Evolutionary conservation across 2,797 vertebrate genomes (phyloP), one percentile per base, ranked within the genome.

Genomic region (Eulemur albifrons): DNA sequence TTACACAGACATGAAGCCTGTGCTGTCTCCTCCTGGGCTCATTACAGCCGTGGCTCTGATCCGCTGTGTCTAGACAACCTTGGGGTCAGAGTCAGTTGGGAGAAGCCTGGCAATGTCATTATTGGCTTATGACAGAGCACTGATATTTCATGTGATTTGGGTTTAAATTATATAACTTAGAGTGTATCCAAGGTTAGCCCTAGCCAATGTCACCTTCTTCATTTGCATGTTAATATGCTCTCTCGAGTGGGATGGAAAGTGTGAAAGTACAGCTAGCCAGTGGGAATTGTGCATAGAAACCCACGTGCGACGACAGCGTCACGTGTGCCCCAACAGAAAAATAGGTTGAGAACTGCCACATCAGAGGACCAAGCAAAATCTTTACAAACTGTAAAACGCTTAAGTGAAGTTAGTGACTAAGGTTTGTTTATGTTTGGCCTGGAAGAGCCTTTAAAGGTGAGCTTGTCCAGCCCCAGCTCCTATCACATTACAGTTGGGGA

Each of bases 41-140:
- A 14, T 54, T 63, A 69, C 9, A 45, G 54, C 65, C 7, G 9
- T 3, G 40, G 80, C 95, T 97, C 96, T 96, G 72, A 88, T 69
- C 88, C 45, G 23, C 91, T 63, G 48, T 61, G 95, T 96, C 90
- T 93, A 90, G 93, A 96, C 95, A 95, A 77, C n/a, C 81, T 90
- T 76, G 54, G 73, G 90, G 85, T 92, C 83, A 73, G 63, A 90
- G 76, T 63, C 81, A 79, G 43, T 27, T 63, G 45, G 96, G 54
- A 88, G 63, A 88, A 65, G 43, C 7, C 87, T 93, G 97, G 92
- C 87, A 72, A 88, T 32, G 72, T 76, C n/a, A 88, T 91, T 84
- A 89, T 25, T 90, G 79, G 72, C 95, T 90, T 70, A 73, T 0
- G 38, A 76, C 84, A 84, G 72, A 92, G 48, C 76, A 61, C n/a